Evolutionary conservation across 2,113 vertebrate species (phyloP).

Genomic region (Clarias gariepinus): DNA sequence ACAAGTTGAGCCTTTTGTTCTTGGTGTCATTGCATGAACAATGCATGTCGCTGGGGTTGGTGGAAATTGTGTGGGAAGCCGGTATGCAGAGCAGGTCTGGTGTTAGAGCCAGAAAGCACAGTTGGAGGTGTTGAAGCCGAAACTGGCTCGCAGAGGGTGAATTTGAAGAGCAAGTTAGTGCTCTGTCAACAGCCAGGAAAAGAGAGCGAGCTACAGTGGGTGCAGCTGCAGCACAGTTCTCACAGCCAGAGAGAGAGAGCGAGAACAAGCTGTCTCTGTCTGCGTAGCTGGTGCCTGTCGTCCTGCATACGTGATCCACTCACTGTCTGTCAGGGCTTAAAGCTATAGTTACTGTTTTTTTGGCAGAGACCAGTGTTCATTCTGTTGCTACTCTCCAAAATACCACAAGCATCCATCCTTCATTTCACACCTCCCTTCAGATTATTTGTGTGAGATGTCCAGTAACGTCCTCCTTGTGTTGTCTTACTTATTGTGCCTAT

Average conservation of each 20-base stretch:
- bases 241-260: constrained; percentile 30
- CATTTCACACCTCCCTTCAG: not conserved
- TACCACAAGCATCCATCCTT: not conserved
- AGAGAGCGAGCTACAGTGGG: constrained; percentile 13
- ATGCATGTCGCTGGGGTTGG: not conserved
- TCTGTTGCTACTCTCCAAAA: not conserved
- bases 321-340: constrained; percentile 35
- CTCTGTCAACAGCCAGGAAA: not conserved
- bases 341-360: not conserved
- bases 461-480: not conserved
- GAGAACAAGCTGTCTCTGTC: constrained; percentile 47
- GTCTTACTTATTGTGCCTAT: not conserved
- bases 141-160: not conserved
- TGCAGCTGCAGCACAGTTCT: constrained; percentile 45
- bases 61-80: not conserved
- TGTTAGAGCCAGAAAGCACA: constrained; percentile 12
- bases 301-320: constrained; percentile 46
- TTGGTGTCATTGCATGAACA: constrained; percentile 22
- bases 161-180: constrained; percentile 14
- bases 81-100: not conserved
- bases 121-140: constrained; percentile 33
- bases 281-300: constrained; percentile 36
- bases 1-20: constrained; percentile 10
- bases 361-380: not conserved
- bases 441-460: not conserved